A percentile compares a stretch with the other conserved stretches of the same genome.
These are phyloP conservation scores for Leptinotarsa peninsularis DNA, from an alignment of 2,888 invertebrate genomes.

Conservation along the genomic window DNA sequence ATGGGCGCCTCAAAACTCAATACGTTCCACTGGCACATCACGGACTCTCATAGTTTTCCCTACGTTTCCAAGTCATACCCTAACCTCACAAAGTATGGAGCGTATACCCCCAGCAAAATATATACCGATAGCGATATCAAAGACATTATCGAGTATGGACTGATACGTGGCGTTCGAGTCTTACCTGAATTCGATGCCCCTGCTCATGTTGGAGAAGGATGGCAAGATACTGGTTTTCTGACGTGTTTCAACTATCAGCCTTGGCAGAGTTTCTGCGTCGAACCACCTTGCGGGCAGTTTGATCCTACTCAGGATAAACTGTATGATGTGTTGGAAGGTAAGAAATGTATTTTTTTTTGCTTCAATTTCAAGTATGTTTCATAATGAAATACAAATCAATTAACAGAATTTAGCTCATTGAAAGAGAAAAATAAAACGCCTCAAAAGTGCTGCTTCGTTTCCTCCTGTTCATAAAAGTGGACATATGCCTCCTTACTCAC, in stretches of 20 bases:
- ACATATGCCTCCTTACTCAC: too few species aligned
- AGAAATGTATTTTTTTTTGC: slow-evolving; percentile 30
- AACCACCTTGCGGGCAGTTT: slow-evolving; percentile 88
- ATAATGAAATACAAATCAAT: too few species aligned
- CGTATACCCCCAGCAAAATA: slow-evolving; percentile 79
- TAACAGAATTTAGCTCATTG: too few species aligned
- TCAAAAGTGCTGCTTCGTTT: too few species aligned
- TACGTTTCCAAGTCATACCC: slow-evolving; percentile 82
- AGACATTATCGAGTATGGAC: slow-evolving; percentile 51
- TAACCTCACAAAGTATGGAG: slow-evolving; percentile 79
- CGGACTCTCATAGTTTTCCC: slow-evolving; percentile 95
- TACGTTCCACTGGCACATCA: slow-evolving; percentile 95
- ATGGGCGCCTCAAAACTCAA: slow-evolving; percentile 94
- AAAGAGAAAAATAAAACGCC: too few species aligned
- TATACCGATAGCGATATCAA: slow-evolving; percentile 67
- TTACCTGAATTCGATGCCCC: slow-evolving; percentile 94
- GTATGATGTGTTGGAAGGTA: slow-evolving; percentile 73
- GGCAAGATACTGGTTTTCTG: slow-evolving; percentile 78
- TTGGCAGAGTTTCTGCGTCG: slow-evolving; percentile 79
- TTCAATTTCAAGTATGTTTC: too few species aligned
- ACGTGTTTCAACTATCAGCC: slow-evolving; percentile 81
- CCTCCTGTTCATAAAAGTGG: too few species aligned
- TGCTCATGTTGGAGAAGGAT: slow-evolving; percentile 89
- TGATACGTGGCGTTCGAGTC: slow-evolving; percentile 80
- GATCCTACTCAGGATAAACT: slow-evolving; percentile 79